Percentiles rank a stretch among this genome's conserved stretches.
phyloP scores from a whole-genome alignment of 2,797 vertebrate species.

The Notamacropus eugenii region DNA sequence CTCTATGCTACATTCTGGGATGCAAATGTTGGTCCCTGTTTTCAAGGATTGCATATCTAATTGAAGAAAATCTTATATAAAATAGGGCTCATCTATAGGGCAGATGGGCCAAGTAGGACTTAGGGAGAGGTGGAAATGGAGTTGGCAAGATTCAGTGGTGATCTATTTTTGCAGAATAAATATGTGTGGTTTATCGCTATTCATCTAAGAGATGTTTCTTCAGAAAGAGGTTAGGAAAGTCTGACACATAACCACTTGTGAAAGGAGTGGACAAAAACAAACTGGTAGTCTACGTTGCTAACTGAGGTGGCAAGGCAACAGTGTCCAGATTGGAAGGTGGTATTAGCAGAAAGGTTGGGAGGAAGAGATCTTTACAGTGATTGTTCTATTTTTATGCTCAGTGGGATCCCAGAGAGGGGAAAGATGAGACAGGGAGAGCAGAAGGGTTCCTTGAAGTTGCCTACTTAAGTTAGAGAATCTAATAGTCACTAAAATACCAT shows the following conservation, averaged over 20 bases:
- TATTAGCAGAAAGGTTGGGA: neutral
- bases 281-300: neutral
- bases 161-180: neutral
- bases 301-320: neutral
- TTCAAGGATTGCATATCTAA: neutral
- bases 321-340: neutral
- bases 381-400: neutral
- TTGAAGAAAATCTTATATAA: neutral
- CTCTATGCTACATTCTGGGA: neutral
- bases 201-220: neutral
- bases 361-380: neutral
- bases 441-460: neutral
- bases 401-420: neutral
- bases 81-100: neutral
- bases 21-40: neutral
- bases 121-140: neutral
- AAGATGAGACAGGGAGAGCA: neutral
- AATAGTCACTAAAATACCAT: too few relatives aligned
- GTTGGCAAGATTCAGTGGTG: neutral
- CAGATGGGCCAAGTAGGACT: neutral
- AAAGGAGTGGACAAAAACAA: neutral
- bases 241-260: neutral
- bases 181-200: neutral
- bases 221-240: neutral
- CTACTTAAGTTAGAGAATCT: neutral